Evolutionary conservation across 2,888 invertebrate genomes (phyloP).

Genomic region (Itoplectis maculator): DNA sequence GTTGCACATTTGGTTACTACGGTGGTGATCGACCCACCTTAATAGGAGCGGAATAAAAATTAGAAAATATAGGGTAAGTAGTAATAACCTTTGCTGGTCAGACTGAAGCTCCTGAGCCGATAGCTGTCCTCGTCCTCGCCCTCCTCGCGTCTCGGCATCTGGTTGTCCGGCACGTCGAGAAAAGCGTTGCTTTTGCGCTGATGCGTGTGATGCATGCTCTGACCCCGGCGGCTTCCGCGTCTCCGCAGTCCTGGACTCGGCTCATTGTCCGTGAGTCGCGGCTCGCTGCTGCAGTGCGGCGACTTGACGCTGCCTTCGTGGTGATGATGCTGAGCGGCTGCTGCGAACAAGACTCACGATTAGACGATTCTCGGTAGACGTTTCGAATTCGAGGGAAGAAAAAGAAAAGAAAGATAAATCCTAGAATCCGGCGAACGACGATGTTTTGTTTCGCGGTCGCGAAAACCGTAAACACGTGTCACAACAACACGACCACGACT

Average conservation of each 20-base stretch:
- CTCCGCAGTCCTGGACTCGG: conserved; percentile 89
- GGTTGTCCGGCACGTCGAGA: conserved; percentile 89
- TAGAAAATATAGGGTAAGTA: conserved; percentile 5
- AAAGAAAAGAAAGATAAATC: conserved; percentile 84
- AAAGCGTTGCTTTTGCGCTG: conserved; percentile 90
- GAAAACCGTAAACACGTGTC: background rate
- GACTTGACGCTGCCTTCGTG: conserved; percentile 85
- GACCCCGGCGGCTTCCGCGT: conserved; percentile 87
- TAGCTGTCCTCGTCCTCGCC: conserved; percentile 95
- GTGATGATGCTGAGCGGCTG: conserved; percentile 75
- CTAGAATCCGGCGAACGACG: conserved; percentile 64
- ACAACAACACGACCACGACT: background rate
- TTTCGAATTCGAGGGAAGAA: conserved; percentile 51
- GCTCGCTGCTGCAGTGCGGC: conserved; percentile 89
- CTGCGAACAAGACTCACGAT: conserved; percentile 45
- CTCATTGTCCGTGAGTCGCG: conserved; percentile 88
- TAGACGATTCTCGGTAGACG: background rate
- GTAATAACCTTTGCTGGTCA: conserved; percentile 92
- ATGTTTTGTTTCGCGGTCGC: conserved; percentile 52
- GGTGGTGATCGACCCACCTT: too few relatives aligned
- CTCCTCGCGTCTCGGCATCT: conserved; percentile 91
- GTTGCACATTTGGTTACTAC: too few relatives aligned
- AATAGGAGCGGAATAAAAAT: too few relatives aligned
- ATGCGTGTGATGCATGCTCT: conserved; percentile 85
- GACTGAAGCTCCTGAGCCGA: conserved; percentile 96